Percentiles rank a stretch among this genome's conserved stretches.
These are phyloP conservation scores for Ectropis crepuscularia DNA, from an alignment of 2,888 invertebrate species.

Conservation along the genomic window DNA sequence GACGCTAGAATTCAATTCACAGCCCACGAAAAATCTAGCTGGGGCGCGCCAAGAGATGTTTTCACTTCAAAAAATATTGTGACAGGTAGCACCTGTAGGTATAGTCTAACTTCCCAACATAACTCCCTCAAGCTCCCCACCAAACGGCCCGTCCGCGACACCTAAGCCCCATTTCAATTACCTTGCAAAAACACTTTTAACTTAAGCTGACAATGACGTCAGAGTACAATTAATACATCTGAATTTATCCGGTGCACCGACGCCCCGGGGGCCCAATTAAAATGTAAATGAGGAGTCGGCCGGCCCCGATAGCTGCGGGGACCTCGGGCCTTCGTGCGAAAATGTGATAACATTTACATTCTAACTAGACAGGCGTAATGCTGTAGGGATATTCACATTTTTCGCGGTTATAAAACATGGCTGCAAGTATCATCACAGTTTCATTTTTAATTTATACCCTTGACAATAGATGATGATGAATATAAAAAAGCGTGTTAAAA, in stretches of 20 bases:
- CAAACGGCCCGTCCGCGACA: neutral
- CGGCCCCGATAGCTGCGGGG: constrained; percentile 23
- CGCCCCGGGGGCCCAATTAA: constrained; percentile 40
- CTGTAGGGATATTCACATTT: too few relatives aligned
- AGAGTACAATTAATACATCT: constrained; percentile 42
- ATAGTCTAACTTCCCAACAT: too few relatives aligned
- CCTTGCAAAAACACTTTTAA: constrained; percentile 37
- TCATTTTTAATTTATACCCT: too few relatives aligned
- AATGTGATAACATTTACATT: constrained; percentile 15
- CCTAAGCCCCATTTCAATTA: constrained; percentile 32
- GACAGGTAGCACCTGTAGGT: too few relatives aligned
- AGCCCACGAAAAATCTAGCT: too few relatives aligned
- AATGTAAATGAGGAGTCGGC: constrained; percentile 40
- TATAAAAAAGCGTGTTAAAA: too few relatives aligned
- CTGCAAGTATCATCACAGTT: too few relatives aligned
- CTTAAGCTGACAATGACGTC: constrained; percentile 32
- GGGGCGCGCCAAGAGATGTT: too few relatives aligned
- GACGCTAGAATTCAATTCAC: too few relatives aligned
- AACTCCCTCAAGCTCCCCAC: neutral
- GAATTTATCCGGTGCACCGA: constrained; percentile 41
- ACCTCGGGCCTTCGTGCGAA: constrained; percentile 15
- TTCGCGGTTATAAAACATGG: too few relatives aligned
- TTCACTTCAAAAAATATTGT: too few relatives aligned
- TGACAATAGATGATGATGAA: too few relatives aligned
- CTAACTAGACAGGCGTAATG: neutral